phyloP scores from a whole-genome alignment of 2,113 vertebrate genomes.

The Apaloderma vittatum region DNA sequence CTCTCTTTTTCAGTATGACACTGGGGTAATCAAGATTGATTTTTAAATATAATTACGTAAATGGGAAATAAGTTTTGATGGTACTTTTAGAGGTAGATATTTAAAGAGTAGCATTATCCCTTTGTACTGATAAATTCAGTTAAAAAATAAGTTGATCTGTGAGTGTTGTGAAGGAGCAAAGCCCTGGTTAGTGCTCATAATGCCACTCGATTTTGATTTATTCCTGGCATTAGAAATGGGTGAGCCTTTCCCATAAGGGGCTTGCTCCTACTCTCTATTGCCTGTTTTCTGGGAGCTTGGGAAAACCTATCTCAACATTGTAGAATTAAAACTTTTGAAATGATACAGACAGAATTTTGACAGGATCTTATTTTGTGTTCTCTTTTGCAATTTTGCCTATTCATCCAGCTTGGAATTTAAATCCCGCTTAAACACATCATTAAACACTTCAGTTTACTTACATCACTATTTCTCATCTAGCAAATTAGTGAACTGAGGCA shows the following conservation, averaged over 20 bases:
- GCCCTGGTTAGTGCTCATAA: fast-evolving
- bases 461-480: background rate
- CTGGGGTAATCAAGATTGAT: background rate
- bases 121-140: background rate
- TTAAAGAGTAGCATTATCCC: background rate
- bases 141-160: background rate
- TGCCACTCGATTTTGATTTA: background rate
- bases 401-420: background rate
- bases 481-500: background rate
- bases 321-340: background rate
- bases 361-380: background rate
- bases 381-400: background rate
- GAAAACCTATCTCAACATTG: background rate
- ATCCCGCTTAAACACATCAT: background rate
- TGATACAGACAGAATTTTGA: background rate
- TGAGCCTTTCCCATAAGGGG: background rate
- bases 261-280: background rate
- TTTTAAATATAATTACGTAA: background rate
- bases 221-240: background rate
- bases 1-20: background rate
- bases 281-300: background rate
- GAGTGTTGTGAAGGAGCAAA: background rate
- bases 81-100: background rate
- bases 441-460: background rate
- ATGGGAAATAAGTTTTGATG: background rate